phyloP scores from a whole-genome alignment of 1,140 invertebrate species.

The Hylaeus volcanicus region DNA sequence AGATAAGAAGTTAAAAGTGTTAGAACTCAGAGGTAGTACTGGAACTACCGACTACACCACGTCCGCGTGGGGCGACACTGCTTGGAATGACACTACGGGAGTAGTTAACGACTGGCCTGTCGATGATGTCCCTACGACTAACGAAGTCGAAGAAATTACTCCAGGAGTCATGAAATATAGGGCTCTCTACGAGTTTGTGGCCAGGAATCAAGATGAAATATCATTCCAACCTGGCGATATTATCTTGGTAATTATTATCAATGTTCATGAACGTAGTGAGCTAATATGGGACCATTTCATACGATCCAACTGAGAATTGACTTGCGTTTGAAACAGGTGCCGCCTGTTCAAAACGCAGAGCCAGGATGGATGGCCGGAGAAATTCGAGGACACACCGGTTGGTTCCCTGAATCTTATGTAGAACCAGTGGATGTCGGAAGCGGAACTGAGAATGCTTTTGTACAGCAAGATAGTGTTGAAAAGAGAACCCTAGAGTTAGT shows the following conservation, averaged over 20 bases:
- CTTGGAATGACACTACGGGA: conserved; percentile 75
- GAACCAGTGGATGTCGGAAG: conserved; percentile 85
- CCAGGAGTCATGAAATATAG: conserved; percentile 88
- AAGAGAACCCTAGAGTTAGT: conserved; percentile 80
- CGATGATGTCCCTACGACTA: conserved; percentile 71
- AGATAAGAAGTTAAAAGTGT: conserved; percentile 80
- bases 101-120: conserved; percentile 81
- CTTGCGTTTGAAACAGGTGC: conserved; percentile 82
- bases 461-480: conserved; percentile 77
- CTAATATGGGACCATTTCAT: neutral
- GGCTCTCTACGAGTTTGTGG: conserved; percentile 96
- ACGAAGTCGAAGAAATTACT: conserved; percentile 70
- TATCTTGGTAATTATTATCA: conserved; percentile 85
- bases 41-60: conserved; percentile 60
- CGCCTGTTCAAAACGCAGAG: conserved; percentile 92
- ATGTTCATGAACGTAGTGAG: neutral
- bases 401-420: conserved; percentile 99
- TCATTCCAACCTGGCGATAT: conserved; percentile 96
- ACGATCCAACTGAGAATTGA: neutral
- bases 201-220: conserved; percentile 95
- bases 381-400: conserved; percentile 93
- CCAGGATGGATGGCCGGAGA: conserved; percentile 98
- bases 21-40: conserved; percentile 67
- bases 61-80: conserved; percentile 65
- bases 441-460: conserved; percentile 62